Percentiles rank a stretch among this genome's conserved stretches.
Conservation (phyloP, 2,113 vertebrate genomes). For the Poecilia latipinna region DNA sequence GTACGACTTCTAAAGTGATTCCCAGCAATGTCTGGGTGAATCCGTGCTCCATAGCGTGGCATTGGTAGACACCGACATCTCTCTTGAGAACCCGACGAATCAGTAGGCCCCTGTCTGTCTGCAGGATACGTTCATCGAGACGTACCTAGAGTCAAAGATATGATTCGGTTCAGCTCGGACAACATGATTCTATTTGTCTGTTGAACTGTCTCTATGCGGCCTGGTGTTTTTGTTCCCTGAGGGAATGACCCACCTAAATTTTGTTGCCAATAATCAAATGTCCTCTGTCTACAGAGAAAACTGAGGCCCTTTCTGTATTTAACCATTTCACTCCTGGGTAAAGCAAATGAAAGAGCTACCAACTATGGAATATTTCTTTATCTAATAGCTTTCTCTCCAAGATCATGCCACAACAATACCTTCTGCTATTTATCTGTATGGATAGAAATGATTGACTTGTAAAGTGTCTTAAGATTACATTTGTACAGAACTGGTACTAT, state of each 20-base stretch:
- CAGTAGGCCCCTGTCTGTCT: slow-evolving; percentile 85
- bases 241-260: too few species aligned
- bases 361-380: too few species aligned
- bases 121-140: slow-evolving; percentile 84
- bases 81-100: slow-evolving; percentile 84
- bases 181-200: neutral
- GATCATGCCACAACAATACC: too few species aligned
- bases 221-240: too few species aligned
- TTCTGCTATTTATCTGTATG: too few species aligned
- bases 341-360: neutral
- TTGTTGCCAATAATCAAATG: too few species aligned
- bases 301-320: too few species aligned
- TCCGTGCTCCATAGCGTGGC: slow-evolving; percentile 89
- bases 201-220: too few species aligned
- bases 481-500: too few species aligned
- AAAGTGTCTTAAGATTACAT: too few species aligned
- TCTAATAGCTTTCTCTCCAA: too few species aligned
- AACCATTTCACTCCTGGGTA: neutral
- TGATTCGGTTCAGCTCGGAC: neutral
- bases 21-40: slow-evolving; percentile 91
- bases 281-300: neutral
- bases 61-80: slow-evolving; percentile 88
- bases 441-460: too few species aligned
- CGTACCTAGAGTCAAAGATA: slow-evolving; percentile 77
- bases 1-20: slow-evolving; percentile 87